Percentiles rank a stretch among this genome's conserved stretches.
Evolutionary conservation across 2,888 invertebrate genomes (phyloP).

Genomic region (Hirtodrosophila cameraria): DNA sequence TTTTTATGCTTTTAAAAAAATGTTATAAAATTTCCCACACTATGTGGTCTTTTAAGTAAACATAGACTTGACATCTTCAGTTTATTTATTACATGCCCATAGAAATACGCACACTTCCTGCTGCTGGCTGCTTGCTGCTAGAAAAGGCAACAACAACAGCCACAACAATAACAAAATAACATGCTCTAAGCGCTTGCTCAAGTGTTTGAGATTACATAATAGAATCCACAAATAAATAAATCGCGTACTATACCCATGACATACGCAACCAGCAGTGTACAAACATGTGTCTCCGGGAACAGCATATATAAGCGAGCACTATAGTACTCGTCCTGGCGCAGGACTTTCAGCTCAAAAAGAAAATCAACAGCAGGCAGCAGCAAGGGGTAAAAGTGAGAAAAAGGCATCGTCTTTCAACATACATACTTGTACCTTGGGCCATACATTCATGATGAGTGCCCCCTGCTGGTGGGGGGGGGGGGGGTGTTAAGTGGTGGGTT

Average conservation of each 20-base stretch:
- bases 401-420: constrained; percentile 24
- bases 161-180: constrained; percentile 17
- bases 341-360: constrained; percentile 33
- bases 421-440: constrained; percentile 38
- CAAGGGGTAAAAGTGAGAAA: constrained; percentile 31
- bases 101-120: constrained; percentile 28
- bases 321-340: constrained; percentile 17
- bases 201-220: constrained; percentile 65
- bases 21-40: background rate
- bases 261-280: constrained; percentile 28
- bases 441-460: constrained; percentile 52
- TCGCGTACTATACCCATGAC: constrained; percentile 45
- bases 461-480: background rate
- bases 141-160: constrained; percentile 3
- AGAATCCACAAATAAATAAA: constrained; percentile 72
- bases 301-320: constrained; percentile 25
- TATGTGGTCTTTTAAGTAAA: constrained; percentile 35
- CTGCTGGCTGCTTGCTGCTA: constrained; percentile 8
- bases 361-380: constrained; percentile 24
- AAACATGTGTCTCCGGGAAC: constrained; percentile 52
- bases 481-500: constrained; percentile 8
- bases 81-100: constrained; percentile 50
- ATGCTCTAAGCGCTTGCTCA: constrained; percentile 52
- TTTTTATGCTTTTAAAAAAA: background rate
- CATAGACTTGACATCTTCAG: constrained; percentile 52